Conservation (phyloP, 2,113 vertebrate species). For the Euleptes europaea region DNA sequence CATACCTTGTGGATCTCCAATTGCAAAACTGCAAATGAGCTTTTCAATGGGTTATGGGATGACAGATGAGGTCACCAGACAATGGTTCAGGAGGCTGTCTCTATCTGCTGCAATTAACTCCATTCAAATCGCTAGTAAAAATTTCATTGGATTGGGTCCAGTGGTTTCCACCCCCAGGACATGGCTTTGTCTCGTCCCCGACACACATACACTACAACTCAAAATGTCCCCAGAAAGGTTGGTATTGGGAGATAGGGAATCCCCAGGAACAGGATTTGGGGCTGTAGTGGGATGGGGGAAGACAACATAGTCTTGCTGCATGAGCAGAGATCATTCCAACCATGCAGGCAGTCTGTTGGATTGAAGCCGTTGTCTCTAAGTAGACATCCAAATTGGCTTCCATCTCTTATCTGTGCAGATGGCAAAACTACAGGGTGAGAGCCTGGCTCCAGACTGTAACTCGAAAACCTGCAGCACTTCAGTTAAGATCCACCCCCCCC, state of each 20-base stretch:
- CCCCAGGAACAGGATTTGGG: too few species aligned
- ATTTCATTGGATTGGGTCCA: too few species aligned
- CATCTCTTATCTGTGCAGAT: background rate
- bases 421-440: background rate
- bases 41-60: background rate
- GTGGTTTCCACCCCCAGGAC: too few species aligned
- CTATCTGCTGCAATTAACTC: background rate
- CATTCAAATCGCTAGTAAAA: background rate
- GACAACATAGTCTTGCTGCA: too few species aligned
- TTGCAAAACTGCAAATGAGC: background rate
- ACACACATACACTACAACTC: too few species aligned
- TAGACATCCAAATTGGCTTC: background rate
- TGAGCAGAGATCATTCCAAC: too few species aligned
- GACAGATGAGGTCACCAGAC: background rate
- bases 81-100: background rate
- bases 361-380: background rate
- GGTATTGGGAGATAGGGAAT: too few species aligned
- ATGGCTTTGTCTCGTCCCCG: too few species aligned
- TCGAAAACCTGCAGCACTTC: background rate
- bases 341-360: too few species aligned
- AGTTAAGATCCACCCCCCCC: too few species aligned
- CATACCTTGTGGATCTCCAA: background rate
- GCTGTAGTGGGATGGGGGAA: too few species aligned
- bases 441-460: background rate
- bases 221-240: too few species aligned